phyloP scores from a whole-genome alignment of 2,113 vertebrate species.

The Chitala chitala region DNA sequence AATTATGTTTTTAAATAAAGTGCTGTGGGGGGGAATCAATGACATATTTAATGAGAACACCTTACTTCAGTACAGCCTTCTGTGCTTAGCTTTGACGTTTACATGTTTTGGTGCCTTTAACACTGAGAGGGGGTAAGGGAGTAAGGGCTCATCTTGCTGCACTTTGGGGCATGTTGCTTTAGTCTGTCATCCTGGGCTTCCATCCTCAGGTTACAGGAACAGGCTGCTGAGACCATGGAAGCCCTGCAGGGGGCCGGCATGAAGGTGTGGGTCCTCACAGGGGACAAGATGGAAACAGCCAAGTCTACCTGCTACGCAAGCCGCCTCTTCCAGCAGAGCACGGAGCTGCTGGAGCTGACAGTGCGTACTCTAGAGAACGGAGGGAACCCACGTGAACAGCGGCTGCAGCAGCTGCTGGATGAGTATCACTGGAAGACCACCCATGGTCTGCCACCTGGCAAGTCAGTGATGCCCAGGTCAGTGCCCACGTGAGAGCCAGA shows the following conservation, averaged over 20 bases:
- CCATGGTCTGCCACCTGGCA: constrained; percentile 66
- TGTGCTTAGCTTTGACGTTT: too few species aligned
- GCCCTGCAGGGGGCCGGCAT: constrained; percentile 89
- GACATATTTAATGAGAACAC: too few species aligned
- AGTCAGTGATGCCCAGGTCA: constrained; percentile 72
- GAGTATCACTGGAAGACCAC: constrained; percentile 85
- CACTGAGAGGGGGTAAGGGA: too few species aligned
- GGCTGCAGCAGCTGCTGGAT: constrained; percentile 76
- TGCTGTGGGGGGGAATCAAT: background rate
- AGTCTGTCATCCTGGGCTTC: background rate
- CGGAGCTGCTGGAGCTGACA: constrained; percentile 86
- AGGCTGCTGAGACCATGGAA: constrained; percentile 89
- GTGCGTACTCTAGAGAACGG: constrained; percentile 68
- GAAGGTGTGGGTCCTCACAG: constrained; percentile 93
- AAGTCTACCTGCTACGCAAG: constrained; percentile 95
- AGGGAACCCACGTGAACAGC: constrained; percentile 66
- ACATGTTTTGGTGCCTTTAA: too few species aligned
- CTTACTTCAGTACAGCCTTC: too few species aligned
- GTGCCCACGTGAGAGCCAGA: too few species aligned
- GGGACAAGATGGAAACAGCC: constrained; percentile 97
- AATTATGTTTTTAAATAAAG: background rate
- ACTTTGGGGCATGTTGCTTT: background rate
- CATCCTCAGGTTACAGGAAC: constrained; percentile 79
- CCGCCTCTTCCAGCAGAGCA: constrained; percentile 83
- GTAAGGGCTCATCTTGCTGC: background rate